phyloP scores from a whole-genome alignment of 92 coral and sea anemone genomes.

The Anthopleura xanthogrammica region DNA sequence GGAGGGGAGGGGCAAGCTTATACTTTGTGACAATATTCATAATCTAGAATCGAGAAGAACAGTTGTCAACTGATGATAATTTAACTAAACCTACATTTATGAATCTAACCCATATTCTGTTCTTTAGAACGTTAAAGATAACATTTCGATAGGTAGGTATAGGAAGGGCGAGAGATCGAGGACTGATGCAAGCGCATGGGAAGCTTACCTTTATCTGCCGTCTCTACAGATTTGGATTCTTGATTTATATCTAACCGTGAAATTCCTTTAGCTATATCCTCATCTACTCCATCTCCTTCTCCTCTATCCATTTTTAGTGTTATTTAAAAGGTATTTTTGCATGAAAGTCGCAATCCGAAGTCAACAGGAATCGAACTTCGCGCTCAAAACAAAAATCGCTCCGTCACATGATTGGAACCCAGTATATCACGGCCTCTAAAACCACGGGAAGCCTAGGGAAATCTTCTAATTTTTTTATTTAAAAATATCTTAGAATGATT shows the following conservation, averaged over 20 bases:
- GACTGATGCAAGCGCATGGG: too few species aligned
- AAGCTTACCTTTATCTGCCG: neutral
- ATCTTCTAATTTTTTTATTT: neutral
- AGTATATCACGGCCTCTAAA: neutral
- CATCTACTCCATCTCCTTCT: slow-evolving; percentile 22
- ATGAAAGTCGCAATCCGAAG: neutral
- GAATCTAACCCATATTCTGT: too few species aligned
- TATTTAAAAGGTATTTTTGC: neutral
- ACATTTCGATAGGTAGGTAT: too few species aligned
- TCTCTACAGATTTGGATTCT: neutral
- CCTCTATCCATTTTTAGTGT: slow-evolving; percentile 10
- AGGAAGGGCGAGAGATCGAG: too few species aligned
- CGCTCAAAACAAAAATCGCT: neutral
- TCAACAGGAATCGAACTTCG: neutral
- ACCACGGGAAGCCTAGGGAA: neutral
- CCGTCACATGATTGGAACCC: neutral
- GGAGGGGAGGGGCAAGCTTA: too few species aligned
- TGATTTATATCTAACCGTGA: slow-evolving; percentile 10
- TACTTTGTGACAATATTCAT: too few species aligned
- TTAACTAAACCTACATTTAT: too few species aligned
- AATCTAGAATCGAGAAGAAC: too few species aligned
- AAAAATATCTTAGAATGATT: too few species aligned
- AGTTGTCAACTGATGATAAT: too few species aligned
- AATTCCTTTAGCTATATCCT: slow-evolving; percentile 10
- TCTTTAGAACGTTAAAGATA: too few species aligned